Evolutionary conservation across 2,797 vertebrate genomes (phyloP).

Genomic region (Pipistrellus nathusii): DNA sequence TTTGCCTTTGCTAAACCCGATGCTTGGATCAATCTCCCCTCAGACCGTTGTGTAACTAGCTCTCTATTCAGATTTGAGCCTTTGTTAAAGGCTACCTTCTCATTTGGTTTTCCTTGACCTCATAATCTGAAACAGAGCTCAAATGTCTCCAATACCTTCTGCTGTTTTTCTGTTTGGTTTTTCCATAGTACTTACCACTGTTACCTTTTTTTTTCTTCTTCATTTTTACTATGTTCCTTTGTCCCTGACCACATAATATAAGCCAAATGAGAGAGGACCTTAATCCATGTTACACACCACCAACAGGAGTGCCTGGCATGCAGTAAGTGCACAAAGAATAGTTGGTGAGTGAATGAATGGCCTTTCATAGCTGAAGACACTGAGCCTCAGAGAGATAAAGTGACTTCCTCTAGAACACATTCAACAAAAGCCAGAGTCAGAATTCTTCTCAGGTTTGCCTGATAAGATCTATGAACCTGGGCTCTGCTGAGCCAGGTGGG

Average conservation of each 20-base stretch:
- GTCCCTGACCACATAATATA: background rate
- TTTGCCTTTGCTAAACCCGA: background rate
- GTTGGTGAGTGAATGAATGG: background rate
- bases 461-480: background rate
- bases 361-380: background rate
- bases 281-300: background rate
- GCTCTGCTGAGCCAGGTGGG: background rate
- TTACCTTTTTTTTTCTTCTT: background rate
- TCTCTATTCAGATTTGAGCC: background rate
- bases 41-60: background rate
- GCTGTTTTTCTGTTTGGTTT: background rate
- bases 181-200: background rate
- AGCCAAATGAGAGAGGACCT: background rate
- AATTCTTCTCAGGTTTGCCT: background rate
- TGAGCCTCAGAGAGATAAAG: background rate
- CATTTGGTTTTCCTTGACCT: background rate
- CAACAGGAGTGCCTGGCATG: background rate
- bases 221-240: background rate
- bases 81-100: background rate
- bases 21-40: background rate
- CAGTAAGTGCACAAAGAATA: background rate
- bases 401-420: background rate
- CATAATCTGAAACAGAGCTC: background rate
- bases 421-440: background rate
- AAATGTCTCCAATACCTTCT: background rate